phyloP scores from a whole-genome alignment of 2,888 invertebrate species.

The Conops quadrifasciatus region DNA sequence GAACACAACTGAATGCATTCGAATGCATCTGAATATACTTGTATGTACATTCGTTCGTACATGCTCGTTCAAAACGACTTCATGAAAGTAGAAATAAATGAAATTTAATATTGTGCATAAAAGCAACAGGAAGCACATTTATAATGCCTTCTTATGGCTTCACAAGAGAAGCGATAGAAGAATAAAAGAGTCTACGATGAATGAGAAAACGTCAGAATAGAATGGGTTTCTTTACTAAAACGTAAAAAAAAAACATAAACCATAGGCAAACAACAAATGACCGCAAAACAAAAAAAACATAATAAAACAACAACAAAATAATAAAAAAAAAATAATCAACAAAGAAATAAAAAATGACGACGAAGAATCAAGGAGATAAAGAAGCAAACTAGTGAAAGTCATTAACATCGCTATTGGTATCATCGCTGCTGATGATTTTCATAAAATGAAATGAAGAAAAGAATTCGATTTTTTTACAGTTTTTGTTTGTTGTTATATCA shows the following conservation, averaged over 20 bases:
- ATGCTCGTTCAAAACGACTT: too few relatives aligned
- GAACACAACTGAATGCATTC: too few relatives aligned
- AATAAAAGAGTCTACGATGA: neutral
- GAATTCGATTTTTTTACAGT: neutral
- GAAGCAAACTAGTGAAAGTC: slow-evolving; percentile 48
- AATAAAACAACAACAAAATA: neutral
- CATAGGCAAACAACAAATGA: too few relatives aligned
- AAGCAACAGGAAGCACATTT: too few relatives aligned
- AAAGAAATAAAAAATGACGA: slow-evolving; percentile 19
- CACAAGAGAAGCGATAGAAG: slow-evolving; percentile 17
- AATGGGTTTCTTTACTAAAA: neutral
- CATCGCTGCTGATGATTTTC: neutral
- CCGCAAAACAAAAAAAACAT: slow-evolving; percentile 5
- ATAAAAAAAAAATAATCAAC: neutral
- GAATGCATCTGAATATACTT: too few relatives aligned
- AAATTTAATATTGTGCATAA: too few relatives aligned
- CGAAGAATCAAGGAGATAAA: neutral
- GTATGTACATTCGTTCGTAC: too few relatives aligned
- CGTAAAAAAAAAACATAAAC: neutral
- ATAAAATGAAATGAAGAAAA: neutral
- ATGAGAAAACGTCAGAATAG: neutral
- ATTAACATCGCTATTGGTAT: slow-evolving; percentile 45
- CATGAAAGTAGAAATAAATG: too few relatives aligned
- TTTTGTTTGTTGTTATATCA: neutral
- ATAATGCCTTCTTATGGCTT: slow-evolving; percentile 21